Percentiles rank a stretch among this genome's conserved stretches.
Conservation (phyloP, 1,140 invertebrate species). For the Phthorimaea operculella region DNA sequence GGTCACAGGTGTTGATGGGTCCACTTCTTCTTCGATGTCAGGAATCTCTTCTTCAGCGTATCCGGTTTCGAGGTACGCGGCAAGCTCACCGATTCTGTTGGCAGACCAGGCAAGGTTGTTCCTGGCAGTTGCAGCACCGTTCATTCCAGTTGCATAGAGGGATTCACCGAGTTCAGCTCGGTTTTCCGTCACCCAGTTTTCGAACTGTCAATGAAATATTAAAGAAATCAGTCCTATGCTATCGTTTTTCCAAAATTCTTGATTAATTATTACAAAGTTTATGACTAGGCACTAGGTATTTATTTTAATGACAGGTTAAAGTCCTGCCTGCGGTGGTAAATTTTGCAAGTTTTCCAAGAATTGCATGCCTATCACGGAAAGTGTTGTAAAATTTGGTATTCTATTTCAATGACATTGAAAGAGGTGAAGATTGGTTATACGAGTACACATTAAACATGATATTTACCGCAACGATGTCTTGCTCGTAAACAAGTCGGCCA, state of each 20-base stretch:
- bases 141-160: constrained; percentile 30
- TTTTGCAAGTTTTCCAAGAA: too few species aligned
- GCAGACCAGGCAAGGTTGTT: constrained; percentile 36
- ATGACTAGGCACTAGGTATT: too few species aligned
- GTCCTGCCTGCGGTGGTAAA: too few species aligned
- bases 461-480: constrained; percentile 43
- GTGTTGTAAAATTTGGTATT: too few species aligned
- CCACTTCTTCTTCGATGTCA: not conserved
- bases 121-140: constrained; percentile 25
- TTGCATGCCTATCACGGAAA: too few species aligned
- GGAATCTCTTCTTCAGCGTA: constrained; percentile 32
- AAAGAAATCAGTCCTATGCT: not conserved
- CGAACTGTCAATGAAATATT: constrained; percentile 25
- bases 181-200: constrained; percentile 36
- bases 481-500: constrained; percentile 51
- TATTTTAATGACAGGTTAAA: too few species aligned
- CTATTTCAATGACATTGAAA: too few species aligned
- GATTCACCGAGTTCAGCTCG: constrained; percentile 20
- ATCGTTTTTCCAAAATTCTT: too few species aligned
- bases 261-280: too few species aligned
- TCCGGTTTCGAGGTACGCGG: constrained; percentile 37
- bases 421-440: too few species aligned
- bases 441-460: too few species aligned
- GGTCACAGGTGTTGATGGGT: not conserved
- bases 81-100: constrained; percentile 31